phyloP scores from a whole-genome alignment of 2,113 vertebrate genomes.

The Acrocephalus kingi region DNA sequence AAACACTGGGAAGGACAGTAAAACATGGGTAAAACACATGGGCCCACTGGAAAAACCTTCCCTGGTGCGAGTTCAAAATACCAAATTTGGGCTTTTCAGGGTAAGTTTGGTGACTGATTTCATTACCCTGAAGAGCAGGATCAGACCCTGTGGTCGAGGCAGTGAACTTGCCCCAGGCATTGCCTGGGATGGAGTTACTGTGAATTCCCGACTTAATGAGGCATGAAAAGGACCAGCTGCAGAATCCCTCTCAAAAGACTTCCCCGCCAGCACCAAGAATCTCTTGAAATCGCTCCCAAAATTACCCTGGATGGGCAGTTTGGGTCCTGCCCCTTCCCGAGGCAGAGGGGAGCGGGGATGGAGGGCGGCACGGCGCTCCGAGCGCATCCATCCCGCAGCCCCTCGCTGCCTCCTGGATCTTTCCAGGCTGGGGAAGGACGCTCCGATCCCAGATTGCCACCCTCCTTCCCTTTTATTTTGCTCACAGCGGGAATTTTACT shows the following conservation, averaged over 20 bases:
- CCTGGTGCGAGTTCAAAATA: background rate
- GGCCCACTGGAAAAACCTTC: background rate
- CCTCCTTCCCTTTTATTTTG: background rate
- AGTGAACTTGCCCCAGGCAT: constrained; percentile 56
- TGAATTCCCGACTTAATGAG: constrained; percentile 51
- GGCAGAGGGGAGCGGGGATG: background rate
- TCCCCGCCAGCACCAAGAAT: background rate
- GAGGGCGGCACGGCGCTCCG: accelerated
- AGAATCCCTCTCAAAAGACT: background rate
- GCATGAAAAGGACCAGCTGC: constrained; percentile 2
- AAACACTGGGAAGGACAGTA: background rate
- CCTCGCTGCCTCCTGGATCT: background rate
- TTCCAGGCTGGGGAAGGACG: background rate
- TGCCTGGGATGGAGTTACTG: background rate
- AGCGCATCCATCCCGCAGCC: background rate
- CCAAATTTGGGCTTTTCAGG: background rate
- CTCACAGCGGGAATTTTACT: background rate
- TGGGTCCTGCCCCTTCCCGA: background rate
- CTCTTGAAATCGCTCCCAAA: background rate
- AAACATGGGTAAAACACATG: background rate
- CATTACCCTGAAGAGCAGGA: background rate
- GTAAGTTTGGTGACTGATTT: background rate
- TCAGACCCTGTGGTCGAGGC: background rate
- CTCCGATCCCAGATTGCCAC: background rate
- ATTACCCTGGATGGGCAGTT: background rate